phyloP scores from a whole-genome alignment of 1,140 invertebrate genomes.

The Polyergus mexicanus region DNA sequence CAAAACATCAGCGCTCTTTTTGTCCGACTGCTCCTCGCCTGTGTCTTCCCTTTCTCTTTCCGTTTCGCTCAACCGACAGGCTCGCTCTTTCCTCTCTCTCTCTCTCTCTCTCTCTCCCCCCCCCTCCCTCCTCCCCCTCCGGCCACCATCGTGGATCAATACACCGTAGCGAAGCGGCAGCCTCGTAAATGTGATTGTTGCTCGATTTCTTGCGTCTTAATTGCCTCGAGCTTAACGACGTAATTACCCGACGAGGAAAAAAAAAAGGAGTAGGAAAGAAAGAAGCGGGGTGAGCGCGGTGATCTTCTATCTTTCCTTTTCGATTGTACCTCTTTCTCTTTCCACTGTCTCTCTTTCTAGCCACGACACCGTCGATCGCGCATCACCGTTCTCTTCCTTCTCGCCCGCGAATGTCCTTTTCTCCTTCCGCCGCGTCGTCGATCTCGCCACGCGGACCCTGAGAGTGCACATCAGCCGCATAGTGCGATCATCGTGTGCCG shows the following conservation, averaged over 20 bases:
- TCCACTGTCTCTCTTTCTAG: not conserved
- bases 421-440: slow-evolving; percentile 25
- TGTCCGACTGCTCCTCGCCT: slow-evolving; percentile 11
- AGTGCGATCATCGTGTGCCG: slow-evolving; percentile 26
- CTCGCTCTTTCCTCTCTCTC: slow-evolving; percentile 67
- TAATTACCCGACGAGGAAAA: slow-evolving; percentile 81
- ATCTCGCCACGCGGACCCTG: not conserved
- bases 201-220: slow-evolving; percentile 85
- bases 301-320: slow-evolving; percentile 32
- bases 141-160: slow-evolving; percentile 81
- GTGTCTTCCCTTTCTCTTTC: slow-evolving; percentile 53
- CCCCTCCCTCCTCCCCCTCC: slow-evolving; percentile 59
- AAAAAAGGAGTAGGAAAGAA: slow-evolving; percentile 65
- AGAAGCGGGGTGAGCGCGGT: slow-evolving; percentile 54
- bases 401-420: not conserved
- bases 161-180: slow-evolving; percentile 79
- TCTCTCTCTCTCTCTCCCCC: slow-evolving; percentile 59
- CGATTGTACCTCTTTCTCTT: not conserved
- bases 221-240: slow-evolving; percentile 83
- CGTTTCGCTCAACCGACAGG: slow-evolving; percentile 33
- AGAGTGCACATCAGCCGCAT: slow-evolving; percentile 46
- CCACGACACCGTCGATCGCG: not conserved
- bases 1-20: slow-evolving; percentile 48
- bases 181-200: slow-evolving; percentile 83
- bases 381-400: not conserved